phyloP scores from a whole-genome alignment of 2,888 invertebrate species.

The Cephonodes hylas region DNA sequence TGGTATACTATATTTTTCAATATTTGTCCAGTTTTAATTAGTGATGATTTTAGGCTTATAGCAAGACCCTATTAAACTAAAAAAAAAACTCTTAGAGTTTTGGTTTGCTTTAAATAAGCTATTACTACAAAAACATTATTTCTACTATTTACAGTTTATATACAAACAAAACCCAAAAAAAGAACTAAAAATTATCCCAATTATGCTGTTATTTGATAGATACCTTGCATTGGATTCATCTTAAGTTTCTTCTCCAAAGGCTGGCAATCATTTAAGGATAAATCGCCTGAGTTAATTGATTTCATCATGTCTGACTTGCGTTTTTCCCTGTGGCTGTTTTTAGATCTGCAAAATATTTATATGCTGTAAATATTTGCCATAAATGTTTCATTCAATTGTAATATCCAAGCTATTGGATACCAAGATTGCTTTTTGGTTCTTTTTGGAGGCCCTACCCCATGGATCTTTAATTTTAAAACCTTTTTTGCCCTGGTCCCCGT shows the following conservation, averaged over 20 bases:
- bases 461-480: not conserved
- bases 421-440: not conserved
- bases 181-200: not conserved
- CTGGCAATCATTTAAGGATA: conserved; percentile 61
- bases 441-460: not conserved
- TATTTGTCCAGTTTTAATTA: not conserved
- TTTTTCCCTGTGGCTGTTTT: conserved; percentile 84
- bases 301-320: conserved; percentile 70
- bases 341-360: conserved; percentile 71
- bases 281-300: conserved; percentile 61
- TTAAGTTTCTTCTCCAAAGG: conserved; percentile 72
- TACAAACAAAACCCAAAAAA: not conserved
- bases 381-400: not conserved
- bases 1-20: not conserved
- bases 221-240: conserved; percentile 74
- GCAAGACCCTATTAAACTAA: not conserved
- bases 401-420: not conserved
- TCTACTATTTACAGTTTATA: not conserved
- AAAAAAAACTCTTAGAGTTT: not conserved
- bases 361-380: not conserved
- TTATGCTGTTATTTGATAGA: not conserved
- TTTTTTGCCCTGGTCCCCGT: not conserved
- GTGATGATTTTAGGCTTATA: not conserved
- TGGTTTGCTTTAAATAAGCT: not conserved
- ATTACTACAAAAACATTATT: not conserved